These are phyloP conservation scores for Panulirus ornatus DNA, from an alignment of 1,140 invertebrate genomes.

Conservation along the genomic window DNA sequence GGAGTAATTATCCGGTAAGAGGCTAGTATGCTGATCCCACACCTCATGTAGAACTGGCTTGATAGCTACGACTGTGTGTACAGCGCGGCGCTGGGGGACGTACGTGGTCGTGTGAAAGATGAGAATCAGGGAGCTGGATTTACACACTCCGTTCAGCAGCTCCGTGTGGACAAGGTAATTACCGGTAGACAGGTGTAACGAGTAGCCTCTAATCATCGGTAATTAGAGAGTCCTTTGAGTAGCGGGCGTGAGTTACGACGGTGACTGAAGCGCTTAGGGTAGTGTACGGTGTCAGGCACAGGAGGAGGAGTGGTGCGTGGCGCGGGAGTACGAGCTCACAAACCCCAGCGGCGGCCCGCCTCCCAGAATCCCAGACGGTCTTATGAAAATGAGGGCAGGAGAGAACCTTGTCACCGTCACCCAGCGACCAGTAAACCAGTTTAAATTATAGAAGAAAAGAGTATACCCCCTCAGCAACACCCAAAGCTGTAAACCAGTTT, in stretches of 20 bases:
- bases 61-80: constrained; percentile 33
- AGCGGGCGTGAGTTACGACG: constrained; percentile 24
- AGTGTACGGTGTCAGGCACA: constrained; percentile 14
- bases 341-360: no score
- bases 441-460: no score
- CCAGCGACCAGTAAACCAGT: neutral
- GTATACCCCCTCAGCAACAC: no score
- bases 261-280: constrained; percentile 2
- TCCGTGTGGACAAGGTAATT: constrained; percentile 22
- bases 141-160: constrained; percentile 42
- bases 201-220: constrained; percentile 40
- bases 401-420: no score
- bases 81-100: no score
- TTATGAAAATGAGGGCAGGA: no score
- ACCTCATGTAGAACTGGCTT: constrained; percentile 37
- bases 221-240: constrained; percentile 27
- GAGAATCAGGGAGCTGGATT: constrained; percentile 7
- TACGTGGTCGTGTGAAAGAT: neutral
- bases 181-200: constrained; percentile 48
- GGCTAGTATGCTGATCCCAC: constrained; percentile 25
- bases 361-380: no score
- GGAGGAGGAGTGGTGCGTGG: no score
- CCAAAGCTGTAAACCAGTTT: no score
- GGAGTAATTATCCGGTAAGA: constrained; percentile 40
- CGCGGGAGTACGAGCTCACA: no score